phyloP scores from a whole-genome alignment of 1,140 invertebrate species.

The Aculops lycopersici region DNA sequence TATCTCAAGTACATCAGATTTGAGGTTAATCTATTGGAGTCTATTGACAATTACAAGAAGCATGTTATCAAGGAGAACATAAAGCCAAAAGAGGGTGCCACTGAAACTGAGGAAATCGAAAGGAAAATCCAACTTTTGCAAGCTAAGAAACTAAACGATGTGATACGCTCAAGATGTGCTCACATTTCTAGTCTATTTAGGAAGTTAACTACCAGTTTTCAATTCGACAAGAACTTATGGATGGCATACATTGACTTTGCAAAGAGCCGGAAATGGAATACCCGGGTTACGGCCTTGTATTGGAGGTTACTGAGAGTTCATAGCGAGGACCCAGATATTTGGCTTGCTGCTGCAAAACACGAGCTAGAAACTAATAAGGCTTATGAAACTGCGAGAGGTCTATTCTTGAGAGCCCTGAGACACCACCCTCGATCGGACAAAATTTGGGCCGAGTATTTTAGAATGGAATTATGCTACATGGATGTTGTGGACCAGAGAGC shows the following conservation, averaged over 20 bases:
- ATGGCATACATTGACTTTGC: neutral
- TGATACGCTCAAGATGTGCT: neutral
- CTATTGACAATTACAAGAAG: neutral
- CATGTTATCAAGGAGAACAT: neutral
- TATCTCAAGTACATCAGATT: neutral
- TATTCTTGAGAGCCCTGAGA: neutral
- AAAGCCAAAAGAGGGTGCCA: neutral
- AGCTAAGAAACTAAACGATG: neutral
- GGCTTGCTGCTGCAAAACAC: neutral
- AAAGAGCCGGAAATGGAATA: neutral
- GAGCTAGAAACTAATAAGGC: neutral
- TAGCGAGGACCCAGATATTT: neutral
- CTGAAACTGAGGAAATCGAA: neutral
- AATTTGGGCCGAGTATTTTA: neutral
- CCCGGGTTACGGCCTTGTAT: neutral
- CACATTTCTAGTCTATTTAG: neutral
- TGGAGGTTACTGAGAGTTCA: neutral
- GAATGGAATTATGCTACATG: neutral
- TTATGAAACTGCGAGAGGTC: neutral
- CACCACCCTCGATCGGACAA: neutral
- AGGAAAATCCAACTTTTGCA: neutral
- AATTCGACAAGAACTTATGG: neutral
- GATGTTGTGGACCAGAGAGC: neutral
- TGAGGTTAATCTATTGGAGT: neutral
- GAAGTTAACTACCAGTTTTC: neutral